Percentiles rank a stretch among this genome's conserved stretches.
Evolutionary conservation across 1,140 invertebrate species (phyloP).

Genomic region (Parapsyche elsis): DNA sequence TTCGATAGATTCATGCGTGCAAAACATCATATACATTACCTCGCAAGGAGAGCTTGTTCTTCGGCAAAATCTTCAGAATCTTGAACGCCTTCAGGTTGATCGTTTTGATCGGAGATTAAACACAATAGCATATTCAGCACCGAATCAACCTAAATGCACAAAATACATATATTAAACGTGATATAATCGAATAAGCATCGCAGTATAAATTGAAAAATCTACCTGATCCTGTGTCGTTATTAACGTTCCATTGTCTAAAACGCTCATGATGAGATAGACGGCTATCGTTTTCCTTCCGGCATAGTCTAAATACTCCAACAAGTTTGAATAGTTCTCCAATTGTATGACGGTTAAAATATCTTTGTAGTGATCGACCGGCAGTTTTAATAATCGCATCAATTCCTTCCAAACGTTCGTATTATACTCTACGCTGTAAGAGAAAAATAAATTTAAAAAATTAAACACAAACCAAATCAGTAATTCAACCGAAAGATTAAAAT

Average conservation of each 20-base stretch:
- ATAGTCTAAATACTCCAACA: conserved; percentile 92
- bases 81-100: conserved; percentile 74
- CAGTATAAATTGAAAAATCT: background rate
- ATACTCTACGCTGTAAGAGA: conserved; percentile 72
- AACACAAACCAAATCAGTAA: conserved; percentile 29
- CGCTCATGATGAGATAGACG: conserved; percentile 88
- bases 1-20: too few relatives aligned
- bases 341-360: conserved; percentile 89
- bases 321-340: conserved; percentile 84
- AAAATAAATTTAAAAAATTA: background rate
- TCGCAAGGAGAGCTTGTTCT: conserved; percentile 92
- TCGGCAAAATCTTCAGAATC: conserved; percentile 97
- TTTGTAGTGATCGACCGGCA: conserved; percentile 95
- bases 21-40: conserved; percentile 58
- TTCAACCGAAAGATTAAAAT: background rate
- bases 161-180: background rate
- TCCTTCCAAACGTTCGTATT: conserved; percentile 90
- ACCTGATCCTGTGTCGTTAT: conserved; percentile 86
- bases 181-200: background rate
- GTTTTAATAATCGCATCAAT: conserved; percentile 90
- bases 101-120: conserved; percentile 87
- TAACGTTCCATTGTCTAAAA: conserved; percentile 80
- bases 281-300: conserved; percentile 88
- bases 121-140: conserved; percentile 86
- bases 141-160: conserved; percentile 73